Evolutionary conservation across 2,113 vertebrate species (phyloP).

Genomic region (Capreolus pygargus): DNA sequence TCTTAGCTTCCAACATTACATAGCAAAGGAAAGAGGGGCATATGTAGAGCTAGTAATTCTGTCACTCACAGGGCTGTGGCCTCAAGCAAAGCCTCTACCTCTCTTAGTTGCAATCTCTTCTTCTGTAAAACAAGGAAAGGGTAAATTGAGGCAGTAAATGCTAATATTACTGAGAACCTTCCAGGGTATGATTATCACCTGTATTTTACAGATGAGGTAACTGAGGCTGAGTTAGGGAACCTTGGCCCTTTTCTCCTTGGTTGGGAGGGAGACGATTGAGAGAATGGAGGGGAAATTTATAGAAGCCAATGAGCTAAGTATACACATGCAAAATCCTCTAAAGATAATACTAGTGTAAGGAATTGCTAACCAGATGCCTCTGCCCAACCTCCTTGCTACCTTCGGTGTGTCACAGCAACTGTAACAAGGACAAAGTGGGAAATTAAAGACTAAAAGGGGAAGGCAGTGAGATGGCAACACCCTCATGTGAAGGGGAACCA

Average conservation of each 20-base stretch:
- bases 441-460: conserved; percentile 15
- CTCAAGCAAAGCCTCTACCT: not conserved
- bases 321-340: not conserved
- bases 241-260: not conserved
- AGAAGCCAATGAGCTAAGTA: not conserved
- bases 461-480: conserved; percentile 28
- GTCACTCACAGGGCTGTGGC: not conserved
- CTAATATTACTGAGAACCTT: not conserved
- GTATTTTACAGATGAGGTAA: not conserved
- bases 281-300: not conserved
- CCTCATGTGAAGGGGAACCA: not conserved
- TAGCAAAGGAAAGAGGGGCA: not conserved
- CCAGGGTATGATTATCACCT: not conserved
- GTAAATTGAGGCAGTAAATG: not conserved
- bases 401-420: not conserved
- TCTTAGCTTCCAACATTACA: not conserved
- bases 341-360: not conserved
- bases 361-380: not conserved
- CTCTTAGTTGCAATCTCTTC: not conserved
- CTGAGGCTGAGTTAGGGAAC: not conserved
- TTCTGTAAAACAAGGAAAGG: not conserved
- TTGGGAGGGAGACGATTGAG: not conserved
- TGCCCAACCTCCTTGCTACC: not conserved
- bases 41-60: not conserved
- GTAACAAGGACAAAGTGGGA: not conserved